phyloP scores from a whole-genome alignment of 1,140 invertebrate species.

The Drosophila asahinai region DNA sequence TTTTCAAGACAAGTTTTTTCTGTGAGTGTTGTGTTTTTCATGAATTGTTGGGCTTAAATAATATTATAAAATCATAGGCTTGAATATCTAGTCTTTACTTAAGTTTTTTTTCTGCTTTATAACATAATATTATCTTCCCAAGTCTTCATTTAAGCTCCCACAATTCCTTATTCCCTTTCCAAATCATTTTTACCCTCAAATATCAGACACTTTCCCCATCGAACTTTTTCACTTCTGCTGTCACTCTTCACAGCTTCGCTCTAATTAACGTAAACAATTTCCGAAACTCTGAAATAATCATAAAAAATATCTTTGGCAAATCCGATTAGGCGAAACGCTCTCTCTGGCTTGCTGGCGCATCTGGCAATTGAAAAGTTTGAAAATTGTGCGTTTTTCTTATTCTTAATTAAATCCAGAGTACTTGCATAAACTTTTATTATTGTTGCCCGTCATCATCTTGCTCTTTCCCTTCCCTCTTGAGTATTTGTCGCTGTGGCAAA shows the following conservation, averaged over 20 bases:
- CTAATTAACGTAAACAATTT: slow-evolving; percentile 81
- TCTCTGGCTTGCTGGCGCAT: slow-evolving; percentile 51
- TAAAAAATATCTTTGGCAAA: slow-evolving; percentile 74
- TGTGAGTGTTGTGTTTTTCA: too few relatives aligned
- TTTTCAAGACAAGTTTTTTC: too few relatives aligned
- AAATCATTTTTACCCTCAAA: slow-evolving; percentile 4
- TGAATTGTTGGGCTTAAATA: too few relatives aligned
- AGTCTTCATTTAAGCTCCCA: neutral
- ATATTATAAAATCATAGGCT: too few relatives aligned
- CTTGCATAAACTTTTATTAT: slow-evolving; percentile 81
- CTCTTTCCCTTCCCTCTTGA: neutral
- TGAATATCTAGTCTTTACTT: neutral
- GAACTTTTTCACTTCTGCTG: slow-evolving; percentile 9
- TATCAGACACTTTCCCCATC: neutral
- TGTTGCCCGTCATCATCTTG: slow-evolving; percentile 20
- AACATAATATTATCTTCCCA: neutral
- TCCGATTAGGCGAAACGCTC: slow-evolving; percentile 70
- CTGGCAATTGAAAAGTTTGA: slow-evolving; percentile 80
- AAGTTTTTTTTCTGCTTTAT: neutral
- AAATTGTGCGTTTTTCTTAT: slow-evolving; percentile 71
- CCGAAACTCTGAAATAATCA: slow-evolving; percentile 64
- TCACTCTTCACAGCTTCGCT: slow-evolving; percentile 31
- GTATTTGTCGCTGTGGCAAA: slow-evolving; percentile 68
- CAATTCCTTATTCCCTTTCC: neutral
- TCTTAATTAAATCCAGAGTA: slow-evolving; percentile 80